phyloP scores from a whole-genome alignment of 1,140 invertebrate genomes.

The Sycophila sp. region DNA sequence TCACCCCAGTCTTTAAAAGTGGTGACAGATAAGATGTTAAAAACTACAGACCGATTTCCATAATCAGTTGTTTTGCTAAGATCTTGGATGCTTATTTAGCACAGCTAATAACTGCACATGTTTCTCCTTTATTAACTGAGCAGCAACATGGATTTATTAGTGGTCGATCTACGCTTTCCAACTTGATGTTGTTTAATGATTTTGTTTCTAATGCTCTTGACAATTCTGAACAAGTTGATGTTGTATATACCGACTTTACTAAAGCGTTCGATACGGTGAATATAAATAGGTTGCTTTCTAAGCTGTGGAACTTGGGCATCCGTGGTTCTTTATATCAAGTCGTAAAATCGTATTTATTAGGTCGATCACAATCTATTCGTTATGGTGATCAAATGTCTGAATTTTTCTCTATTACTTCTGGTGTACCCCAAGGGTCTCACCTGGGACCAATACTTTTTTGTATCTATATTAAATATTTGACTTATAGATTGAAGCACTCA shows the following conservation, averaged over 20 bases:
- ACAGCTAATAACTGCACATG: background rate
- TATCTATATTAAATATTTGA: background rate
- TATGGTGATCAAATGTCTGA: background rate
- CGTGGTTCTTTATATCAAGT: background rate
- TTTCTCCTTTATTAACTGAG: background rate
- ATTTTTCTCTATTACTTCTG: background rate
- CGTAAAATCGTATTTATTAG: background rate
- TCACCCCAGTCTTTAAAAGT: conserved; percentile 41
- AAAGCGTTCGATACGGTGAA: conserved; percentile 52
- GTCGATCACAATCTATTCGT: background rate
- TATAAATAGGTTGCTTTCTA: background rate
- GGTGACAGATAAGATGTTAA: conserved; percentile 29
- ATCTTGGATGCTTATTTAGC: conserved; percentile 45
- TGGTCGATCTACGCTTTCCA: conserved; percentile 43
- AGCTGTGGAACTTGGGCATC: conserved; percentile 15
- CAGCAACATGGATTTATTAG: conserved; percentile 47
- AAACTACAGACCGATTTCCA: conserved; percentile 49
- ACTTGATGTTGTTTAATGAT: conserved; percentile 42
- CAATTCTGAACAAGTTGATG: conserved; percentile 45
- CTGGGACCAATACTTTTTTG: background rate
- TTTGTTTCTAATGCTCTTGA: conserved; percentile 39
- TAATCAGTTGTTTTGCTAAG: conserved; percentile 45
- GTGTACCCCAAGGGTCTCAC: background rate
- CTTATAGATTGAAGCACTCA: background rate
- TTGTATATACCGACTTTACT: conserved; percentile 49